Conservation (phyloP, 1,140 invertebrate species). For the Drosophila simulans region DNA sequence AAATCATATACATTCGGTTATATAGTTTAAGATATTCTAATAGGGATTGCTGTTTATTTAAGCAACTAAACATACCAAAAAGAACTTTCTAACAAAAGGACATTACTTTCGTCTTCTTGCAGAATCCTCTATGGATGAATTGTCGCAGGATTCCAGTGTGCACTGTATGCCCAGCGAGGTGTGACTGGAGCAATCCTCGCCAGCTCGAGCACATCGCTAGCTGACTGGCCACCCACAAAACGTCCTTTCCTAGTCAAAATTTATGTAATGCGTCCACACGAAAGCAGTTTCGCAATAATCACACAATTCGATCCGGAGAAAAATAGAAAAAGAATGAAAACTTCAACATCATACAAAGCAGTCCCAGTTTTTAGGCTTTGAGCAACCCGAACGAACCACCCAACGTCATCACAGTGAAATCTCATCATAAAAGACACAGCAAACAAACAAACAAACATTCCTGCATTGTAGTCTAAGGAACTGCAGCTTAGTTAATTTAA, state of each 20-base stretch:
- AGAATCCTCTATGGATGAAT: conserved; percentile 92
- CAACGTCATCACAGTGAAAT: conserved; percentile 33
- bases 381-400: conserved; percentile 52
- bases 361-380: conserved; percentile 62
- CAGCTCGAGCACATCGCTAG: conserved; percentile 72
- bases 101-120: conserved; percentile 62
- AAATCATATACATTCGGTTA: too few species aligned
- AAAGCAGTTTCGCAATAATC: conserved; percentile 7
- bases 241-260: conserved; percentile 84
- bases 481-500: conserved; percentile 79
- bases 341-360: conserved; percentile 32
- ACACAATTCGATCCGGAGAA: conserved; percentile 26
- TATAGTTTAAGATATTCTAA: too few species aligned
- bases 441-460: conserved; percentile 50
- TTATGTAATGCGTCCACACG: conserved; percentile 53
- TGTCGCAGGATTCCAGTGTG: conserved; percentile 92
- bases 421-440: conserved; percentile 33
- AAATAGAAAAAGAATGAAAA: neutral
- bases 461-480: conserved; percentile 70
- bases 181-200: conserved; percentile 84
- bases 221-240: conserved; percentile 30
- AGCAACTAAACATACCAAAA: conserved; percentile 29
- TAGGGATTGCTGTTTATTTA: too few species aligned
- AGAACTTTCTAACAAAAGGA: neutral
- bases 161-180: conserved; percentile 92